Evolutionary conservation across 2,113 vertebrate species (phyloP).

Genomic region (Marmota flaviventris): DNA sequence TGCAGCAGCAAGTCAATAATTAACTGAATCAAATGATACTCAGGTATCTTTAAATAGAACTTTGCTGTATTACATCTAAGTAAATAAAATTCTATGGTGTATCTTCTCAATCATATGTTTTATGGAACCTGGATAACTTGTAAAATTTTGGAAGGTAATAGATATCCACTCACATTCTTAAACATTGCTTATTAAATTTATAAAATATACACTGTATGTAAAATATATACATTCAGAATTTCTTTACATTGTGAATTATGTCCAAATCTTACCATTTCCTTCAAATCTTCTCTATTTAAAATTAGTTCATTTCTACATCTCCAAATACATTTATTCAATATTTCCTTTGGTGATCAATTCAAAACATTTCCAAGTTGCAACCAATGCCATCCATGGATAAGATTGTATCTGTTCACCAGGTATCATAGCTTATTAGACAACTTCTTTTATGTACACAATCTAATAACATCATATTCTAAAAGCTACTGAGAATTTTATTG

Average conservation of each 20-base stretch:
- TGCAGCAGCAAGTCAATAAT: not conserved
- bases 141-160: not conserved
- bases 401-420: not conserved
- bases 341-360: not conserved
- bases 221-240: not conserved
- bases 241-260: not conserved
- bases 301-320: not conserved
- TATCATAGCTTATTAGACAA: not conserved
- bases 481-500: not conserved
- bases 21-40: constrained; percentile 43
- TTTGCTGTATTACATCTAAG: constrained; percentile 50
- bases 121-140: not conserved
- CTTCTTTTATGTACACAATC: not conserved
- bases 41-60: not conserved
- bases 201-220: not conserved
- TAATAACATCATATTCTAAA: not conserved
- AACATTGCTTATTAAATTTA: not conserved
- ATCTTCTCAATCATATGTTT: not conserved
- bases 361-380: not conserved
- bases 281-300: not conserved
- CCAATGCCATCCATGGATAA: not conserved
- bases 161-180: not conserved
- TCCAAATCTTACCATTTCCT: not conserved
- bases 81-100: not conserved
- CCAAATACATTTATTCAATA: not conserved